Percentiles rank a stretch among this genome's conserved stretches.
phyloP scores from a whole-genome alignment of 2,113 vertebrate species.

The Semicossyphus pulcher region DNA sequence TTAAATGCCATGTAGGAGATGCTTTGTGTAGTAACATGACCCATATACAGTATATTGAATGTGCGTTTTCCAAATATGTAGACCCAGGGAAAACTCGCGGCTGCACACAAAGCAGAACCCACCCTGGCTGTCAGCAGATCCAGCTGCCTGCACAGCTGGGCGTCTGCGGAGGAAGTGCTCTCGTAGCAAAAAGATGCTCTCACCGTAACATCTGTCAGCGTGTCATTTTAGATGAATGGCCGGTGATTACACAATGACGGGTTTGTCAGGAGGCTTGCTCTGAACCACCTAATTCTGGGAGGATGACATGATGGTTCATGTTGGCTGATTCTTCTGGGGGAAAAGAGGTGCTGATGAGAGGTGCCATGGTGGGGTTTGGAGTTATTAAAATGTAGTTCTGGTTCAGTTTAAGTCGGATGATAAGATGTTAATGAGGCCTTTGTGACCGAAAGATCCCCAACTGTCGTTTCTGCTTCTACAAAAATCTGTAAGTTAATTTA shows the following conservation, averaged over 20 bases:
- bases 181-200: slow-evolving; percentile 50
- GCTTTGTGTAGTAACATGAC: background rate
- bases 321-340: slow-evolving; percentile 12
- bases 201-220: slow-evolving; percentile 68
- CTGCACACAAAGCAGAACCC: slow-evolving; percentile 54
- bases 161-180: slow-evolving; percentile 60
- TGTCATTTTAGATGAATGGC: slow-evolving; percentile 71
- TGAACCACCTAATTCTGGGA: slow-evolving; percentile 32
- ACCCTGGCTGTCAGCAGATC: slow-evolving; percentile 51
- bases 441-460: no score
- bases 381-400: background rate
- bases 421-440: background rate
- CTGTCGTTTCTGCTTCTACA: no score
- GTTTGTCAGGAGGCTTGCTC: slow-evolving; percentile 57
- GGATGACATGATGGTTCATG: slow-evolving; percentile 8
- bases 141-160: slow-evolving; percentile 74
- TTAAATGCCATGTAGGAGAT: slow-evolving; percentile 17
- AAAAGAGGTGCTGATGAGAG: slow-evolving; percentile 19
- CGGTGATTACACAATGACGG: slow-evolving; percentile 63
- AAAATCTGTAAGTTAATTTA: no score
- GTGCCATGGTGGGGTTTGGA: background rate
- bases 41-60: slow-evolving; percentile 26
- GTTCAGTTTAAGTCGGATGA: background rate
- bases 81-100: slow-evolving; percentile 41
- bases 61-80: slow-evolving; percentile 23